Conservation (phyloP, 2,888 invertebrate genomes). For the Trissolcus japonicus region DNA sequence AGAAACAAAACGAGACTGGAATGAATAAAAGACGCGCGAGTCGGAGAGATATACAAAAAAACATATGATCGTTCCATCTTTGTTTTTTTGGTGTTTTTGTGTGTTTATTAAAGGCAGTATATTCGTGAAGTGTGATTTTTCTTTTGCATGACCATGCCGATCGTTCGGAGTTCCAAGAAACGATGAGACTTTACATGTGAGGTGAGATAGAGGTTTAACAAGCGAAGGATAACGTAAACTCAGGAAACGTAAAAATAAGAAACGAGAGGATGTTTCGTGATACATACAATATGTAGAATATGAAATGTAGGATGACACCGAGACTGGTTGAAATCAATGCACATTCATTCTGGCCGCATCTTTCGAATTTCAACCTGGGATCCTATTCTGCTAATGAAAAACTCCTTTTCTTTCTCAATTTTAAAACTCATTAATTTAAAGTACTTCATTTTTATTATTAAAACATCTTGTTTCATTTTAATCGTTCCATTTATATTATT, state of each 20-base stretch:
- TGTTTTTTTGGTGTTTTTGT: neutral
- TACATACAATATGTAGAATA: constrained; percentile 60
- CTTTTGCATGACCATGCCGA: constrained; percentile 51
- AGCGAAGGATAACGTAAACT: constrained; percentile 50
- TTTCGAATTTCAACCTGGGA: too few species aligned
- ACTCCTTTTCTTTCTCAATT: too few species aligned
- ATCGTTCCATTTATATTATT: too few species aligned
- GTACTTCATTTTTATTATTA: too few species aligned
- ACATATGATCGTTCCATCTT: neutral
- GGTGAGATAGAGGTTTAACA: constrained; percentile 50
- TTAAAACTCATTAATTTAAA: too few species aligned
- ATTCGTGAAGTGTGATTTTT: constrained; percentile 11
- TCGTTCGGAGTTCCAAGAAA: constrained; percentile 37
- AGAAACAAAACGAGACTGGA: too few species aligned
- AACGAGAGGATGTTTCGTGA: constrained; percentile 60
- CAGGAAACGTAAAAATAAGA: constrained; percentile 39
- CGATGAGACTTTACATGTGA: constrained; percentile 45
- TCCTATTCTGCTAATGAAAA: too few species aligned
- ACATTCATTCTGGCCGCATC: neutral
- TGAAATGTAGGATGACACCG: constrained; percentile 56
- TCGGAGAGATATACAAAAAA: too few species aligned
- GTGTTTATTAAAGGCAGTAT: neutral
- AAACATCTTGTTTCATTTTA: too few species aligned
- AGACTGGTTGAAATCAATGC: constrained; percentile 28
- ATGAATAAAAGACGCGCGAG: too few species aligned